Evolutionary conservation across 1,140 invertebrate genomes (phyloP).

Genomic region (Drosophila subobscura): DNA sequence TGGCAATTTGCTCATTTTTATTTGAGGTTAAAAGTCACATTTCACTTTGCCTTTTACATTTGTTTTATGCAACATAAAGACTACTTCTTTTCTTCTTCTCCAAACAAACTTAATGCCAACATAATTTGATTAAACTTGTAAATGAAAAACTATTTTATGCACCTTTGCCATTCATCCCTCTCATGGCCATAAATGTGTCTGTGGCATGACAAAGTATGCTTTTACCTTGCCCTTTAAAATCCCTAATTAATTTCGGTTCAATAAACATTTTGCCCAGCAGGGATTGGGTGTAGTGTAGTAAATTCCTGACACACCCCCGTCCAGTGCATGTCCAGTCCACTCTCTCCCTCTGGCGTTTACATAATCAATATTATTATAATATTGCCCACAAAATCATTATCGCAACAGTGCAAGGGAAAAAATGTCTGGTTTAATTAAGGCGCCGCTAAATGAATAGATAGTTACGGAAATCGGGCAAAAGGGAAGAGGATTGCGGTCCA

Average conservation of each 20-base stretch:
- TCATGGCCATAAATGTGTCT: constrained; percentile 12
- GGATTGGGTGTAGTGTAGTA: constrained; percentile 3
- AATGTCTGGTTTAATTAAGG: constrained; percentile 52
- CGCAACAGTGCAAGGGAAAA: constrained; percentile 23
- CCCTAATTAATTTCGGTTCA: constrained; percentile 49
- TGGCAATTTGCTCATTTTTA: too few relatives aligned
- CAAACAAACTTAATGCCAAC: too few relatives aligned
- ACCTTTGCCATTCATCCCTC: neutral
- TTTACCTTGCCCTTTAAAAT: constrained; percentile 48
- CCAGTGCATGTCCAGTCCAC: neutral
- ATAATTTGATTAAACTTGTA: too few relatives aligned
- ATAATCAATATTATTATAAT: constrained; percentile 60
- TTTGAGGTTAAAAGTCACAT: too few relatives aligned
- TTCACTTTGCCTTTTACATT: too few relatives aligned
- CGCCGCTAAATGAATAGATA: constrained; percentile 50
- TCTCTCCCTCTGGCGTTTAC: constrained; percentile 7
- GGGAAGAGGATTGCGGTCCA: neutral
- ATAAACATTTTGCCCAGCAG: constrained; percentile 19
- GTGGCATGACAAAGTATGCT: constrained; percentile 32
- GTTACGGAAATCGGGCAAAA: constrained; percentile 16
- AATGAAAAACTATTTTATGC: too few relatives aligned
- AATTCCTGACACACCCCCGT: neutral
- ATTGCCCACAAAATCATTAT: constrained; percentile 51
- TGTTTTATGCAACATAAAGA: too few relatives aligned
- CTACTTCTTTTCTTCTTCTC: too few relatives aligned